Conservation (phyloP, 1,140 invertebrate genomes). For the Drosophila kepulauana region DNA sequence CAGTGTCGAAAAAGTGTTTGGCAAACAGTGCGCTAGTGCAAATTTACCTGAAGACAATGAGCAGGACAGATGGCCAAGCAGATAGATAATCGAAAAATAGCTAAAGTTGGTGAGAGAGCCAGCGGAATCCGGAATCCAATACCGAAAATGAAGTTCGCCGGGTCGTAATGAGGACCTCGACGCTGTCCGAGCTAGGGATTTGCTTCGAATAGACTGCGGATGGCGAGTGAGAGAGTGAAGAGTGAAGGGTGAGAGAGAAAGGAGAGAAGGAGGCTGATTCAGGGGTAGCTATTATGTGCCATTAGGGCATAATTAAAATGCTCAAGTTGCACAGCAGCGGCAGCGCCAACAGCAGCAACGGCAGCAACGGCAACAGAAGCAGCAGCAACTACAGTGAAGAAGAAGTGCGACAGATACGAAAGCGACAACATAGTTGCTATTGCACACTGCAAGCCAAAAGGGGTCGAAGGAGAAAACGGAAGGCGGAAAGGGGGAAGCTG, state of each 20-base stretch:
- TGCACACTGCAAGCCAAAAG: conserved; percentile 30
- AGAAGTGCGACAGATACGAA: not conserved
- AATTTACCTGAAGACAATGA: conserved; percentile 73
- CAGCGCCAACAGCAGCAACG: not conserved
- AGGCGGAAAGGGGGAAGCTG: not conserved
- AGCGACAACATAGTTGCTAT: conserved; percentile 38
- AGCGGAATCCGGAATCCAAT: conserved; percentile 20
- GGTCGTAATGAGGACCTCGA: conserved; percentile 45
- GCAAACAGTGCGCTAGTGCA: conserved; percentile 43
- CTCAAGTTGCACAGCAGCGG: conserved; percentile 61
- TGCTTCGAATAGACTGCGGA: conserved; percentile 1
- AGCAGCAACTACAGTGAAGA: conserved; percentile 55
- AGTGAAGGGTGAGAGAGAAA: too few relatives aligned
- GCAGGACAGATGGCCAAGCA: conserved; percentile 37
- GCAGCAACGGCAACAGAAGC: conserved; percentile 32
- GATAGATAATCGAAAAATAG: conserved; percentile 63
- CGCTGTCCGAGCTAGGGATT: conserved; percentile 22
- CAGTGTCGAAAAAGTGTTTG: too few relatives aligned
- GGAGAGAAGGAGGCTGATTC: conserved; percentile 3
- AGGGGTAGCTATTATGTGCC: conserved; percentile 75
- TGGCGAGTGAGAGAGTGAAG: not conserved
- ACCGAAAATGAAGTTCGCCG: conserved; percentile 51
- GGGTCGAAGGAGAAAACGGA: not conserved
- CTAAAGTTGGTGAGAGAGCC: conserved; percentile 52
- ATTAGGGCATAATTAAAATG: conserved; percentile 85